A percentile compares a stretch with the other conserved stretches of the same genome.
Conservation (phyloP, 2,888 invertebrate species). For the Melanostoma scalare region DNA sequence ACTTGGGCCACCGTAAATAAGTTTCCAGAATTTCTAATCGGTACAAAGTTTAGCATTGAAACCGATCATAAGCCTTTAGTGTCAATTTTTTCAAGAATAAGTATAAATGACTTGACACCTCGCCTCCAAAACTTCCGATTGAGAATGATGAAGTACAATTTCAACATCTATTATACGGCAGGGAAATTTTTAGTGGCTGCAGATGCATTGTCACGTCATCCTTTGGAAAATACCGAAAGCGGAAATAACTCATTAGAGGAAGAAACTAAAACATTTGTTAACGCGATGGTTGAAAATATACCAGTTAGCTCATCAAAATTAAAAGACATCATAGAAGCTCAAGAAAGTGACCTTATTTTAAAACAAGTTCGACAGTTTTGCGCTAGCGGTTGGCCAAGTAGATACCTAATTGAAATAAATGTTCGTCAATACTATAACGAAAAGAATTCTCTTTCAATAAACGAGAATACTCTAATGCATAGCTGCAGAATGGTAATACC, state of each 20-base stretch:
- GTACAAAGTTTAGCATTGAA: constrained; percentile 66
- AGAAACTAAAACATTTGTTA: constrained; percentile 22
- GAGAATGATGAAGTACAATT: constrained; percentile 62
- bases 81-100: constrained; percentile 55
- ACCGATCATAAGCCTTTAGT: constrained; percentile 72
- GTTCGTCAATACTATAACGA: not conserved
- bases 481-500: constrained; percentile 27
- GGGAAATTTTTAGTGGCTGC: constrained; percentile 65
- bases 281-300: constrained; percentile 23
- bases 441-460: not conserved
- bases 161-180: constrained; percentile 60
- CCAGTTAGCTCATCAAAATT: constrained; percentile 26
- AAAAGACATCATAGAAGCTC: constrained; percentile 21
- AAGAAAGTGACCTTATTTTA: constrained; percentile 21
- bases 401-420: constrained; percentile 27
- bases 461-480: constrained; percentile 27
- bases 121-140: constrained; percentile 64
- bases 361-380: not conserved
- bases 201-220: constrained; percentile 62
- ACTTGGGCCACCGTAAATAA: constrained; percentile 61
- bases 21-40: constrained; percentile 67
- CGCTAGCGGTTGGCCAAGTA: constrained; percentile 26
- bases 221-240: not conserved
- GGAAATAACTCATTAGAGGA: not conserved
- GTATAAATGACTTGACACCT: constrained; percentile 45